phyloP scores from a whole-genome alignment of 2,888 invertebrate genomes.

The Spodoptera picta region DNA sequence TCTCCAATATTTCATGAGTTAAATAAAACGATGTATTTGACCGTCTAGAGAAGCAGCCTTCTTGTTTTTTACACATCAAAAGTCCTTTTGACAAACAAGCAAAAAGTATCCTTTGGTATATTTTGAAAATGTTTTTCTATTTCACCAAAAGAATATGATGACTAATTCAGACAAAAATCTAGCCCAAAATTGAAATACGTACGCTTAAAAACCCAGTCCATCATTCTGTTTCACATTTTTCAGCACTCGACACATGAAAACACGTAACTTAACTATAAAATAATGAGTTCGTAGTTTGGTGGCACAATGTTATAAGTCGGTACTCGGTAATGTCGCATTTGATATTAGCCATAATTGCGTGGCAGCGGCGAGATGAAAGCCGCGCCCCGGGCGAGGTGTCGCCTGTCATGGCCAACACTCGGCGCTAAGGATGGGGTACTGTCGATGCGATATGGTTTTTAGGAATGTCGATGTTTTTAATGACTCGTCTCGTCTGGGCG shows the following conservation, averaged over 20 bases:
- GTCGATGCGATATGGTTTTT: conserved; percentile 14
- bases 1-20: too few species aligned
- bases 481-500: too few species aligned
- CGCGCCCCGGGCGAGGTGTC: conserved; percentile 78
- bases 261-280: conserved; percentile 9
- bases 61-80: too few species aligned
- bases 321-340: conserved; percentile 40
- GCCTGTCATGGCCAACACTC: conserved; percentile 72
- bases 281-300: conserved; percentile 12
- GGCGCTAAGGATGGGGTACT: conserved; percentile 60
- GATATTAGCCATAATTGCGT: conserved; percentile 66
- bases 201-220: too few species aligned
- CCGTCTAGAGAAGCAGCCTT: too few species aligned
- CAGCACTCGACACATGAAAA: neutral
- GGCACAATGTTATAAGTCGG: conserved; percentile 21
- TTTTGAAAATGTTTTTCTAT: too few species aligned
- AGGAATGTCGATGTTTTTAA: conserved; percentile 13
- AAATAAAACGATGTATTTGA: too few species aligned
- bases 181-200: too few species aligned
- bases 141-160: too few species aligned
- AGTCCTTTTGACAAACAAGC: too few species aligned
- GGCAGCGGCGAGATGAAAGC: conserved; percentile 68
- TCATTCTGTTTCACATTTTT: neutral
- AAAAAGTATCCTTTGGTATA: too few species aligned
- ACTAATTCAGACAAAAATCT: too few species aligned